Base-by-base conservation (phyloP, 2,113 vertebrate genomes). In the Pao palembangensis region DNA sequence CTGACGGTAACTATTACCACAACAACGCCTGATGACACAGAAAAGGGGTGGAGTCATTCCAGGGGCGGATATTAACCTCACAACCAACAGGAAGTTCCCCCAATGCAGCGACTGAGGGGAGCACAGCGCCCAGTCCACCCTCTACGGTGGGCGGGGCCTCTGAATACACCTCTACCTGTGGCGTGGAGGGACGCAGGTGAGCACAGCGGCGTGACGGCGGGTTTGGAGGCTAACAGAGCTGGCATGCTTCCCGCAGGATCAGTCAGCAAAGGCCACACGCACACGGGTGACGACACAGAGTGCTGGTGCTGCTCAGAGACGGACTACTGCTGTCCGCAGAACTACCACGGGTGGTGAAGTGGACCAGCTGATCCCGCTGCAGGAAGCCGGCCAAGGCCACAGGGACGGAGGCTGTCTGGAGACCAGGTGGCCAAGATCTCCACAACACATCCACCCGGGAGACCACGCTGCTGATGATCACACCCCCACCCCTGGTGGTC, bases 221-320 rank as follows among this genome's bases (percentile, higher is more conserved):
- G 57, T 19, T 5, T 38, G n/a, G 0, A 74, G 56, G 19, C 62
- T 10, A 15, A 31, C 11, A 25, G 21, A 0, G 5, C 18, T 0
- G 25, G n/a, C 0, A n/a, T n/a, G 0, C 4, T 7, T 14, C 15
- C 6, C 0, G 58, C 80, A 79, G 51, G 12, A 67, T 42, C 67
- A 73, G 0, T 47, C 3, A 1, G 25, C 21, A n/a, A n/a, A n/a
- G n/a, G 8, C 74, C 63, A 1, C 80, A 82, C 15, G 3, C 80
- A 82, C n/a, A 82, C 38, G n/a, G 0, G 46, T 66, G 55, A 82
- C 1, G 73, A 61, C 20, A 82, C 20, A 82, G 52, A 0, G 67
- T 79, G 70, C 49, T 72, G 55, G 80, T 82, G 58, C 76, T 79
- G 51, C 73, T 82, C n/a, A 82, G 76, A 16, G 76, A n/a, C 0